Evolutionary conservation across 2,797 vertebrate species (phyloP), one percentile per base, ranked within the genome.

Genomic region (Enteromius afrohamiltoni): DNA sequence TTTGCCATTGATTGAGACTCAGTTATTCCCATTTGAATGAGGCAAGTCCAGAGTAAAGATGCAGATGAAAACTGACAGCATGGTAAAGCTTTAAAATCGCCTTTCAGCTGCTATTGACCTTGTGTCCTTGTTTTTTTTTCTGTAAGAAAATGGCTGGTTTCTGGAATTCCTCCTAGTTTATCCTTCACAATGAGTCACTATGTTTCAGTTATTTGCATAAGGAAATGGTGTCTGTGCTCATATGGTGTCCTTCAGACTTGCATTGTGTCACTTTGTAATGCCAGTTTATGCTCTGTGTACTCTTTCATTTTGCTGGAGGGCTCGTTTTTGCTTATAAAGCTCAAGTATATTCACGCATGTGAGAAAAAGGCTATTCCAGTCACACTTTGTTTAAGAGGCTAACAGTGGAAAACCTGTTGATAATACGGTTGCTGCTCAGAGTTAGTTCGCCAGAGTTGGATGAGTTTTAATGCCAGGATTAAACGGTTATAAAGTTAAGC

Each of bases 11-110:
- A 82, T 75, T 75, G 29, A 75, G 60, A 55, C 10, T 26, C 42
- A 8, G 29, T 29, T 53, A 51, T 64, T 37, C 31, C 60, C n/a
- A 75, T 53, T 55, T 55, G 49, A 68, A 76, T 68, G 34, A 17
- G 11, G 29, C 9, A 29, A 26, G 42, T 53, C 29, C 14, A 2
- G 37, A 55, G 47, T 55, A 23, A 77, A 76, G 62, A 77, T 67
- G 47, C n/a, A 83, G 34, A 76, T 83, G 62, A 76, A 68, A 83
- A 45, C 81, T 68, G 81, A 77, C 71, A 83, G 81, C 71, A 64
- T 45, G 60, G 73, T 67, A 23, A 75, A 34, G 80, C 69, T 40
- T 75, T 14, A 68, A 82, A 53, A 68, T 68, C 19, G 0, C 64
- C 47, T 68, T 68, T 37, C 51, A 58, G n/a, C 67, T 31, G 62